Percentiles rank a stretch among this genome's conserved stretches.
Evolutionary conservation across 2,888 invertebrate genomes (phyloP).

Genomic region (Ormyrus thymus): DNA sequence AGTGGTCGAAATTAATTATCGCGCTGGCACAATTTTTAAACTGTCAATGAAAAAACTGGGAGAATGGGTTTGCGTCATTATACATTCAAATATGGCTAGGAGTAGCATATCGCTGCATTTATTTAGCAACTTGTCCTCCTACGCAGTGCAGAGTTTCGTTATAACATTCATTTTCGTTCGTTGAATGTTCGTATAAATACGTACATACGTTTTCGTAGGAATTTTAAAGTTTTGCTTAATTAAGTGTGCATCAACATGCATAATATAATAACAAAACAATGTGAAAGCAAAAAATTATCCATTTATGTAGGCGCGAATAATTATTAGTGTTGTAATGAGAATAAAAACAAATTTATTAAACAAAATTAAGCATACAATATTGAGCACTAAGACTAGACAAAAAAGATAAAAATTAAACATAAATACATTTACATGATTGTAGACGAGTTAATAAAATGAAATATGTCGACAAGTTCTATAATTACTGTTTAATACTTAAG

Average conservation of each 20-base stretch:
- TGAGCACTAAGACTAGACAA: neutral
- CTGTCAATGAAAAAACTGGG: no score
- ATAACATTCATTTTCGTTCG: conserved; percentile 5
- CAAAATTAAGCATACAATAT: conserved; percentile 12
- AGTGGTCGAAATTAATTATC: no score
- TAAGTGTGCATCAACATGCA: neutral
- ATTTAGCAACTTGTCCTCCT: conserved; percentile 22
- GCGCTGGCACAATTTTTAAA: no score
- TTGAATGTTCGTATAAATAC: neutral
- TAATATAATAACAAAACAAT: neutral
- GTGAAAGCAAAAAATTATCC: conserved; percentile 17
- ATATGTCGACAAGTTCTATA: neutral
- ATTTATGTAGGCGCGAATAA: conserved; percentile 29
- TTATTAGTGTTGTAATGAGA: conserved; percentile 17
- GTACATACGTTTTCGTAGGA: neutral
- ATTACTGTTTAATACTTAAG: no score
- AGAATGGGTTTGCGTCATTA: no score
- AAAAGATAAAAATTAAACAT: neutral
- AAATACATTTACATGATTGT: conserved; percentile 10
- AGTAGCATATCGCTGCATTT: neutral
- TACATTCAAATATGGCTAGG: no score
- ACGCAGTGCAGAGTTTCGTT: conserved; percentile 15
- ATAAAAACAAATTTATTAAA: conserved; percentile 38
- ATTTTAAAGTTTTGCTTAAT: no score
- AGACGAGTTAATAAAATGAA: conserved; percentile 14